phyloP scores from a whole-genome alignment of 2,113 vertebrate species.

The Fregetta grallaria region DNA sequence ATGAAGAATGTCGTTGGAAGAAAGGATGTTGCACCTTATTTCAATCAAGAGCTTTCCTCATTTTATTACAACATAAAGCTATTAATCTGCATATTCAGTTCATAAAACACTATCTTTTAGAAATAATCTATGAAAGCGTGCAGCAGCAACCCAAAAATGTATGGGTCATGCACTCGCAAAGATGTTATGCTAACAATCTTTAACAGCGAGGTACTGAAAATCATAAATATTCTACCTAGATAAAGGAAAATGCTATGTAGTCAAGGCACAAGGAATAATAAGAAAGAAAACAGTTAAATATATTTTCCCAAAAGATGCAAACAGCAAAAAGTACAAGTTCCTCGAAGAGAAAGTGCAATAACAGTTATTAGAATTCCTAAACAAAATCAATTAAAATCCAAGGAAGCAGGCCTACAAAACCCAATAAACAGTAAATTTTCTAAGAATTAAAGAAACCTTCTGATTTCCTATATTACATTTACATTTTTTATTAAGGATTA shows the following conservation, averaged over 20 bases:
- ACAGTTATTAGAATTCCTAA: background rate
- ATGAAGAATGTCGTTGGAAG: too few species aligned
- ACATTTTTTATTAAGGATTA: constrained; percentile 69
- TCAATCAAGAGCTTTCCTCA: background rate
- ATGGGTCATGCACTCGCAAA: background rate
- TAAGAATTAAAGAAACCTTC: constrained; percentile 46
- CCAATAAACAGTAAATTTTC: constrained; percentile 1
- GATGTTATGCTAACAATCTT: background rate
- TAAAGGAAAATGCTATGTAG: background rate
- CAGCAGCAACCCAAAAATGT: background rate
- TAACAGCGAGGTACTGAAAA: background rate
- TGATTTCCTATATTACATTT: constrained; percentile 51
- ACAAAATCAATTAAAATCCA: background rate
- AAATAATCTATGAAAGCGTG: background rate
- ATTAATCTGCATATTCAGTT: background rate
- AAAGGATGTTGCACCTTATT: background rate
- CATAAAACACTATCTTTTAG: background rate
- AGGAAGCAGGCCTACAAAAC: background rate
- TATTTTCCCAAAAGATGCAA: background rate
- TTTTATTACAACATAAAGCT: background rate
- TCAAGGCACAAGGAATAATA: background rate
- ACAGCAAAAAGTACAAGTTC: background rate
- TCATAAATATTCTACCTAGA: background rate
- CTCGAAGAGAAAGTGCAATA: background rate
- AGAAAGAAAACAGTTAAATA: background rate